A percentile compares a stretch with the other conserved stretches of the same genome.
Conservation (phyloP, 2,113 vertebrate genomes). For the Columba livia region DNA sequence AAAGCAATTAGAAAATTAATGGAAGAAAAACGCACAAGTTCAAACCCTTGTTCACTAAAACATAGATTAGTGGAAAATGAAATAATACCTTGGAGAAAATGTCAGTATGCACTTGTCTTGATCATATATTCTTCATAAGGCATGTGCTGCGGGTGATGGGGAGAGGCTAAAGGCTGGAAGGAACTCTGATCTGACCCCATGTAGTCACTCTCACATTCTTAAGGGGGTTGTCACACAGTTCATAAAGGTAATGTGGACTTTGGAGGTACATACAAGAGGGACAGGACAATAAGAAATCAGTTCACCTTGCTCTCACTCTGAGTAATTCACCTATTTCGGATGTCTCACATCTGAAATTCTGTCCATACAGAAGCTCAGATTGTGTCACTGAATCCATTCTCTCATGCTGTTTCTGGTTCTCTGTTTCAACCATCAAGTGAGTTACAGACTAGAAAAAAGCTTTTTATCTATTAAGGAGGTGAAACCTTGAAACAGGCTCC, state of each 20-base stretch:
- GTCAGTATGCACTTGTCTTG: not conserved
- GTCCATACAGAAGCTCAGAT: not conserved
- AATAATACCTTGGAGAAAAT: not conserved
- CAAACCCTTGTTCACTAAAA: not conserved
- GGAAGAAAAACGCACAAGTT: not conserved
- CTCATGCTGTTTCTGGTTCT: not conserved
- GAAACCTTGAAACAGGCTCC: conserved; percentile 16
- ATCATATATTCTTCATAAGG: accelerated
- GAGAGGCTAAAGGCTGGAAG: not conserved
- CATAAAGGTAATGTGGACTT: not conserved
- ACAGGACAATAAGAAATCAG: not conserved
- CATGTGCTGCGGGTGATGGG: not conserved
- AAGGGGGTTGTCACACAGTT: not conserved
- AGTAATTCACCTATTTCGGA: not conserved
- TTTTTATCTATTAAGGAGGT: conserved; percentile 15
- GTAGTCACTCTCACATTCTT: not conserved
- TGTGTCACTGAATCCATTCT: not conserved
- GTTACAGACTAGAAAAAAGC: not conserved
- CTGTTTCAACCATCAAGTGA: not conserved
- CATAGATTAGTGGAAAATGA: not conserved
- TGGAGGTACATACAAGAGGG: not conserved
- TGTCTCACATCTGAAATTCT: not conserved
- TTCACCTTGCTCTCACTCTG: not conserved
- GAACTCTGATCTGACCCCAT: not conserved
- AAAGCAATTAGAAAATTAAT: not conserved